Percentiles rank a stretch among this genome's conserved stretches.
These are phyloP conservation scores for Oedothorax gibbosus DNA, from an alignment of 1,140 invertebrate species.

Conservation along the genomic window DNA sequence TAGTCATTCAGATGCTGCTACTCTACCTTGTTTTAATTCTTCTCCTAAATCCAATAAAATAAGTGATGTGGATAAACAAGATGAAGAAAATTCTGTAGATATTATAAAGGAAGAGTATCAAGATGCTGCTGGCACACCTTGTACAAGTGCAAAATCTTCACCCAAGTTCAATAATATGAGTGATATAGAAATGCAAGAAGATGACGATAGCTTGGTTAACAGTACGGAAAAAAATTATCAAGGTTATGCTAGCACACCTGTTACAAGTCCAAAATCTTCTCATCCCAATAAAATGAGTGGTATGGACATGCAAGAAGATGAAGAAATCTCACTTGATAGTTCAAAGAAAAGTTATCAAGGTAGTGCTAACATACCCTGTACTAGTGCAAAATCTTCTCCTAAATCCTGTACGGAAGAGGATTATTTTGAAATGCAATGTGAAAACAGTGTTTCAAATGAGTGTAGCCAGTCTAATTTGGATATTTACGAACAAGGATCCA, in stretches of 20 bases:
- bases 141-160: slow-evolving; percentile 16
- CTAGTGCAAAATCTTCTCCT: slow-evolving; percentile 26
- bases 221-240: background rate
- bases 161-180: slow-evolving; percentile 11
- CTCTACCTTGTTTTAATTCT: background rate
- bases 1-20: background rate
- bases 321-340: slow-evolving; percentile 29
- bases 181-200: background rate
- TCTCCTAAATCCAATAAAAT: no score
- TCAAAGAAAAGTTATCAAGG: slow-evolving; percentile 23
- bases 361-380: slow-evolving; percentile 1
- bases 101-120: slow-evolving; percentile 13
- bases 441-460: slow-evolving; percentile 58
- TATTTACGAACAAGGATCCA: slow-evolving; percentile 58
- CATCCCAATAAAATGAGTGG: background rate
- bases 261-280: no score
- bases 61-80: slow-evolving; percentile 16
- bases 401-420: slow-evolving; percentile 63
- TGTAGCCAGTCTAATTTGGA: background rate
- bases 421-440: slow-evolving; percentile 45
- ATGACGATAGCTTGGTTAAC: no score
- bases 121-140: slow-evolving; percentile 6
- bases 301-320: slow-evolving; percentile 17
- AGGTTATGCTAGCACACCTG: background rate
- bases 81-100: slow-evolving; percentile 32